Evolutionary conservation across 2,113 vertebrate genomes (phyloP), one percentile per base, ranked within the genome.

Genomic region (Nothoprocta pentlandii): DNA sequence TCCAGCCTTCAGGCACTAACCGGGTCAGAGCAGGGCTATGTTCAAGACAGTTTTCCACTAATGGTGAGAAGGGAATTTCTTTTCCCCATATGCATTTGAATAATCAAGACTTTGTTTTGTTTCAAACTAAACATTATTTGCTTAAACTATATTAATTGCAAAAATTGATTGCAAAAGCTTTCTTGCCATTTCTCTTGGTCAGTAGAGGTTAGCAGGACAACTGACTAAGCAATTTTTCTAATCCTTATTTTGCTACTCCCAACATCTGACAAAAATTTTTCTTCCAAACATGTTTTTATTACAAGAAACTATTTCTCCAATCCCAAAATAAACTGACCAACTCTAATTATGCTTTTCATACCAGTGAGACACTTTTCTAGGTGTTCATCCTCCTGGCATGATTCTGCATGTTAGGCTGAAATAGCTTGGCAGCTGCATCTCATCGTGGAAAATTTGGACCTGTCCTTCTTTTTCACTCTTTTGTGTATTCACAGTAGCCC

Each of bases 331-430:
- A 89, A 85, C 10, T 58, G 25, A 67, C 54, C 46, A 47, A 46
- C 12, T 70, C n/a, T 54, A 58, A 88, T 80, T 47, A 54, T 17
- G 66, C 4, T 13, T 86, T 69, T 80, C 80, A 16, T 68, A 84
- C 62, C 75, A 85, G 80, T 56, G 69, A 87, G 73, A 32, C 30
- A 22, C 23, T 70, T 74, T 67, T 54, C 53, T 85, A 64, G 34
- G 46, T 81, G 74, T 51, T 87, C 56, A 63, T 78, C 19, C 74
- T 92, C 56, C 51, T 74, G 59, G 42, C 32, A 19, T 23, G 54
- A 32, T 30, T 86, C 68, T 66, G 77, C 51, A 36, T 49, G 30
- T 71, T 54, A 87, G 82, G 58, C 68, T 90, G 83, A 80, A 64
- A 12, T 56, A 92, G 51, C 23, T 51, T 42, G 4, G 4, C 41